Evolutionary conservation across 2,888 invertebrate species (phyloP).

Genomic region (Drosophila histrio): DNA sequence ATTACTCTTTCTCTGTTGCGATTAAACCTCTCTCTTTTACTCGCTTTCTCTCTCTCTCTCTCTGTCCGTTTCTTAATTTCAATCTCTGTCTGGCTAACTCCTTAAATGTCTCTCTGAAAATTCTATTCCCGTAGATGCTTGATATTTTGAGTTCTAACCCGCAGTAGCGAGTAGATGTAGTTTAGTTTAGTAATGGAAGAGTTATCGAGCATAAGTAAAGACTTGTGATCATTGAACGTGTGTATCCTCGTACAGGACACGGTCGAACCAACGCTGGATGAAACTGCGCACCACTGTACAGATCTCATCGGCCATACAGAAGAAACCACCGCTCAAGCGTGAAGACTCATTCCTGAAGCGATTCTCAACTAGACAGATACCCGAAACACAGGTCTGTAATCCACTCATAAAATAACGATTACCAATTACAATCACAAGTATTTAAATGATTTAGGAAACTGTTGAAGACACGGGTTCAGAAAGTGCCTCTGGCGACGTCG

Average conservation of each 20-base stretch:
- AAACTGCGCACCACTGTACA: constrained; percentile 97
- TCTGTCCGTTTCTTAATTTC: constrained; percentile 4
- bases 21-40: neutral
- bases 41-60: neutral
- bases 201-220: neutral
- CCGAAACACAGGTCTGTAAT: constrained; percentile 90
- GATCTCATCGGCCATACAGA: constrained; percentile 94
- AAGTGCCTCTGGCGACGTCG: constrained; percentile 87
- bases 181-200: constrained; percentile 14
- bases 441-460: constrained; percentile 84
- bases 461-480: constrained; percentile 90
- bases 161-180: constrained; percentile 39
- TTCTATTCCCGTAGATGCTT: constrained; percentile 40
- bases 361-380: constrained; percentile 96
- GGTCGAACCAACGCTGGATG: constrained; percentile 98
- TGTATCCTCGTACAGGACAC: constrained; percentile 87
- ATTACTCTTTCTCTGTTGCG: constrained; percentile 35
- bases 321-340: constrained; percentile 94
- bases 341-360: constrained; percentile 97
- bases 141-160: constrained; percentile 32
- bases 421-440: neutral
- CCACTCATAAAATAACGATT: neutral
- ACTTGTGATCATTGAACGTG: constrained; percentile 48
- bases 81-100: neutral
- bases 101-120: neutral